Evolutionary conservation across 2,113 vertebrate genomes (phyloP), one percentile per base, ranked within the genome.

Genomic region (Labeo rohita): DNA sequence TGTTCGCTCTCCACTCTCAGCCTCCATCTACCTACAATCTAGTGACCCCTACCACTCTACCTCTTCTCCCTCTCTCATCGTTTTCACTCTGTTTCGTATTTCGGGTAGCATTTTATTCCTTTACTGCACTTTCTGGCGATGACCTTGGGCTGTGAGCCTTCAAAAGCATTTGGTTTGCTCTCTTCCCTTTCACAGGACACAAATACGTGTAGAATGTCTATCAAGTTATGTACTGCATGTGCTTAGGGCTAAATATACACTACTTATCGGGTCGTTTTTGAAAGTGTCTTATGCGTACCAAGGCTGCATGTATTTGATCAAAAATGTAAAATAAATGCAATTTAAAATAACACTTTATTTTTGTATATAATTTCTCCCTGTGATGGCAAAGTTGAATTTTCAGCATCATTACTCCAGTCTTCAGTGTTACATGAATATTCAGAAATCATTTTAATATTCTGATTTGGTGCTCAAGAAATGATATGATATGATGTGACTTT

Each of bases 51-150:
- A 80, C 54, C 80, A 80, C 80, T 84, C 81, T 54, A 75, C 43
- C 84, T 86, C 54, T 54, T 80, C 66, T 59, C 47, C 9, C n/a
- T 63, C 73, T 45, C 11, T 84, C 63, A 18, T 84, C 82, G 49
- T 56, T 85, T 84, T 87, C 59, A 80, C 50, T 83, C 81, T 21
- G 73, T 72, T 84, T 54, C 1, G 8, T 70, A 84, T 84, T 84
- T 84, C 4, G 11, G 82, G 52, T 84, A 59, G 65, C 82, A 63
- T 84, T 87, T 84, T 59, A 86, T 86, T 75, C 66, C 56, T 86
- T 82, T 83, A 80, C 70, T 66, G 79, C 79, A 86, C 85, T 86
- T 61, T 80, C 49, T 56, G 78, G 72, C 49, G 59, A 87, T 84
- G 88, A 84, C 81, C 85, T 87, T 77, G 79, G 56, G 28, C 70